phyloP scores from a whole-genome alignment of 2,888 invertebrate genomes.

The Elaeidobius kamerunicus region DNA sequence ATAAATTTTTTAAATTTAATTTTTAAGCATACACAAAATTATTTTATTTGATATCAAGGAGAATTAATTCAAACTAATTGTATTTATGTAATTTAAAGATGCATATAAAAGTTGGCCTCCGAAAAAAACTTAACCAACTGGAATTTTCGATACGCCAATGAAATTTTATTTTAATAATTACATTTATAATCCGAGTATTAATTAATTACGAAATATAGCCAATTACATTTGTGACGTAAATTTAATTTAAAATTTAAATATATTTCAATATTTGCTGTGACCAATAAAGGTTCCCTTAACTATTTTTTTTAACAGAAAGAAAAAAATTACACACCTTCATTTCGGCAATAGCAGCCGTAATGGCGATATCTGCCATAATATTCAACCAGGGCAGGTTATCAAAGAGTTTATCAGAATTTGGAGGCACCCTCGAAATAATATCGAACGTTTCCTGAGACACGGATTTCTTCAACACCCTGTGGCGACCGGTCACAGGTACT shows the following conservation, averaged over 20 bases:
- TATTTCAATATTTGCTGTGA: background rate
- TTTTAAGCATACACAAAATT: too few relatives aligned
- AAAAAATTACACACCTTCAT: slow-evolving; percentile 44
- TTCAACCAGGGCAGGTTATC: slow-evolving; percentile 47
- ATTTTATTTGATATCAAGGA: too few relatives aligned
- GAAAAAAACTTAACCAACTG: too few relatives aligned
- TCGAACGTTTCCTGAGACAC: slow-evolving; percentile 40
- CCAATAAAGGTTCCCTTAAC: background rate
- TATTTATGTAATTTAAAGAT: too few relatives aligned
- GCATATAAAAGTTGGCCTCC: too few relatives aligned
- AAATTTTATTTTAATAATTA: too few relatives aligned
- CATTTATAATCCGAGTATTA: too few relatives aligned
- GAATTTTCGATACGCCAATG: too few relatives aligned
- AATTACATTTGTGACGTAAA: background rate
- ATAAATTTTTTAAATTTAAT: slow-evolving; percentile 4
- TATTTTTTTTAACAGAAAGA: too few relatives aligned
- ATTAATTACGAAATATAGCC: too few relatives aligned
- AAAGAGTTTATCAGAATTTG: slow-evolving; percentile 46
- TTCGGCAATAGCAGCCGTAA: slow-evolving; percentile 48
- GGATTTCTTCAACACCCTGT: slow-evolving; percentile 41
- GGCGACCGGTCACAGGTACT: slow-evolving; percentile 32
- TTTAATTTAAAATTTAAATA: background rate
- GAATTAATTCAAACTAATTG: too few relatives aligned
- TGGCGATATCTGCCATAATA: slow-evolving; percentile 48
- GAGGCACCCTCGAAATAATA: slow-evolving; percentile 44